Evolutionary conservation across 2,797 vertebrate species (phyloP), one percentile per base, ranked within the genome.

Genomic region (Notolepis coatsorum): DNA sequence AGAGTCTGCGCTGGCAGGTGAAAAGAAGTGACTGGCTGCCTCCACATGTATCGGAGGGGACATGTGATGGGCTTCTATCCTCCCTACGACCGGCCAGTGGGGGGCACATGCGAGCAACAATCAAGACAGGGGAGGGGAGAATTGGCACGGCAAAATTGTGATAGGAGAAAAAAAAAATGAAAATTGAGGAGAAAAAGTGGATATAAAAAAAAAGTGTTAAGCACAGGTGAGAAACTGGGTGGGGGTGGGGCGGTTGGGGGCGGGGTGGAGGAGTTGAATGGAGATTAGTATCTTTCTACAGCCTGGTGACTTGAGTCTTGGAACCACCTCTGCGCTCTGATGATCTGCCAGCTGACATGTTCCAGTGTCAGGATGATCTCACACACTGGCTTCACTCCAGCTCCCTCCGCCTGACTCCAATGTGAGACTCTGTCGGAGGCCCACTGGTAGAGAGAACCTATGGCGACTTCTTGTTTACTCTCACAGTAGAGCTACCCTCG

Each of bases 251-350:
- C 57, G 35, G 62, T 47, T 33, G 23, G 61, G 30, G 52, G 53
- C 78, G 72, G 68, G 79, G 75, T 67, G 77, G 58, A 64, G 47
- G 50, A 57, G 10, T 68, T 75, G 35, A 74, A 71, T 42, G 67
- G 61, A n/a, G 52, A 81, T 76, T 64, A 81, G 63, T 61, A 77
- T 75, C 49, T 37, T 56, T 73, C 47, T 38, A 25, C 54, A 75
- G 59, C 53, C 51, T 54, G 53, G 61, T 82, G 37, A 56, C 77
- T 71, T 78, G 61, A 58, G 64, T 75, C 65, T 71, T 53, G 59
- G 35, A 59, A 47, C 28, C 20, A 6, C 24, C 49, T 65, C 55
- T 42, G 42, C 43, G 31, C 28, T 33, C 10, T 2, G 25, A 71
- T 68, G 68, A 70, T 64, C 55, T 77, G 65, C 66, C 66, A 58